Conservation (phyloP, 2,888 invertebrate species). For the Caenorhabditis sp. region DNA sequence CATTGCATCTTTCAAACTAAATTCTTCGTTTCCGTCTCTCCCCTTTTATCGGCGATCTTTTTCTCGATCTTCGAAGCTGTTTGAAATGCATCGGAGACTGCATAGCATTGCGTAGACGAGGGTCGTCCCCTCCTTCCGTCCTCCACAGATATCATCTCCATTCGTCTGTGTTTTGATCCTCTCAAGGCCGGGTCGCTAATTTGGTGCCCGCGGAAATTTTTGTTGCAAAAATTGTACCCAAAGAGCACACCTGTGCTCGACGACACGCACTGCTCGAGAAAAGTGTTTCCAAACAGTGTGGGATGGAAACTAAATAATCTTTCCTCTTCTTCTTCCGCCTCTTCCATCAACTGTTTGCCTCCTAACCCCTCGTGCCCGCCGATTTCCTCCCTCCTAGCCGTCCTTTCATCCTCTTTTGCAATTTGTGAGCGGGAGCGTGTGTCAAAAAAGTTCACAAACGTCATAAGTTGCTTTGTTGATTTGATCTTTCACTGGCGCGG, state of each 20-base stretch:
- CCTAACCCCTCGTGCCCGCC: slow-evolving; percentile 37
- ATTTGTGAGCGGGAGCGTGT: slow-evolving; percentile 35
- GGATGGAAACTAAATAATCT: slow-evolving; percentile 53
- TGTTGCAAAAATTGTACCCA: slow-evolving; percentile 40
- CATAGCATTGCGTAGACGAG: slow-evolving; percentile 12
- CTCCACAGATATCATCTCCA: slow-evolving; percentile 30
- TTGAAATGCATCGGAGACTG: slow-evolving; percentile 36
- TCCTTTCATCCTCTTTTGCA: slow-evolving; percentile 10
- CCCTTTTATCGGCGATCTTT: slow-evolving; percentile 10
- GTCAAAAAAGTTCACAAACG: slow-evolving; percentile 56
- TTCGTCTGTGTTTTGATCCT: slow-evolving; percentile 26
- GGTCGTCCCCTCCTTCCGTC: slow-evolving; percentile 1
- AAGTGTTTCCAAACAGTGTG: slow-evolving; percentile 50
- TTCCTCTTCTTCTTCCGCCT: slow-evolving; percentile 25
- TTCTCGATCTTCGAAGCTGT: slow-evolving; percentile 31
- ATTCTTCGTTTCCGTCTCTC: slow-evolving; percentile 5
- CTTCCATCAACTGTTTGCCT: slow-evolving; percentile 30
- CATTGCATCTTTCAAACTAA: slow-evolving; percentile 14
- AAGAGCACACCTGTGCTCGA: slow-evolving; percentile 31
- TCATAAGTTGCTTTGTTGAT: slow-evolving; percentile 54
- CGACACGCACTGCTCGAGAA: slow-evolving; percentile 19
- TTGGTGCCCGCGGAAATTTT: background rate
- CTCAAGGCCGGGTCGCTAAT: background rate
- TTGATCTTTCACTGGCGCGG: slow-evolving; percentile 46
- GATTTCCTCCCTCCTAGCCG: slow-evolving; percentile 12